Evolutionary conservation across 2,113 vertebrate genomes (phyloP).

Genomic region (Trichechus manatus): DNA sequence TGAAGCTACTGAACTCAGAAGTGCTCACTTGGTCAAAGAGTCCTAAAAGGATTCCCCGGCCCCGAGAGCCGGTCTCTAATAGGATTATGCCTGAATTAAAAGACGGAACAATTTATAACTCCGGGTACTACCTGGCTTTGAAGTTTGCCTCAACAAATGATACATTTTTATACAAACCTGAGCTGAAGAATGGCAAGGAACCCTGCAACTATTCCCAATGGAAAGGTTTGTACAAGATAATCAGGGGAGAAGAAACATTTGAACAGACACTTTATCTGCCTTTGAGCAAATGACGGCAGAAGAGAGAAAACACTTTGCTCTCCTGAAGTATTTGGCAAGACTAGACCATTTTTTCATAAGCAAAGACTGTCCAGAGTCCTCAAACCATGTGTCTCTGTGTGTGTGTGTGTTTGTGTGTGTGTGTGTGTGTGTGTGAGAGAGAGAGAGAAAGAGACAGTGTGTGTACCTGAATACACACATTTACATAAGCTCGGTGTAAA

Average conservation of each 20-base stretch:
- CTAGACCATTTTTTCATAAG: not conserved
- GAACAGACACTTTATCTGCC: conserved; percentile 72
- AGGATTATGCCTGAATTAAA: conserved; percentile 90
- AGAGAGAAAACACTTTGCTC: conserved; percentile 71
- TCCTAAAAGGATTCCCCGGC: conserved; percentile 87
- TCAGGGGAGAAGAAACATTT: conserved; percentile 82
- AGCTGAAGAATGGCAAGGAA: conserved; percentile 87
- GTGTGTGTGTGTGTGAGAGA: not conserved
- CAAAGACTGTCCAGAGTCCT: not conserved
- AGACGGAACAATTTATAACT: conserved; percentile 88
- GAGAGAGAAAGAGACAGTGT: no score
- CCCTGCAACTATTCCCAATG: conserved; percentile 84
- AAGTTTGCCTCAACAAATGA: conserved; percentile 87
- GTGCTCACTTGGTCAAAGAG: conserved; percentile 89
- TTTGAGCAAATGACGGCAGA: conserved; percentile 80
- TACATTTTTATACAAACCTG: conserved; percentile 87
- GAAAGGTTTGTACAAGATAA: conserved; percentile 86
- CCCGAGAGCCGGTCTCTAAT: conserved; percentile 88
- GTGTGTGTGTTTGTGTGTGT: no score
- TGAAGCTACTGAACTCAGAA: conserved; percentile 86
- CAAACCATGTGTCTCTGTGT: fast-evolving
- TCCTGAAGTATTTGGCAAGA: conserved; percentile 53
- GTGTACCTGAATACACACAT: not conserved
- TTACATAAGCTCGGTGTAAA: not conserved
- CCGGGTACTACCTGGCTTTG: conserved; percentile 87